phyloP scores from a whole-genome alignment of 2,797 vertebrate genomes.

The Trichosurus vulpecula region DNA sequence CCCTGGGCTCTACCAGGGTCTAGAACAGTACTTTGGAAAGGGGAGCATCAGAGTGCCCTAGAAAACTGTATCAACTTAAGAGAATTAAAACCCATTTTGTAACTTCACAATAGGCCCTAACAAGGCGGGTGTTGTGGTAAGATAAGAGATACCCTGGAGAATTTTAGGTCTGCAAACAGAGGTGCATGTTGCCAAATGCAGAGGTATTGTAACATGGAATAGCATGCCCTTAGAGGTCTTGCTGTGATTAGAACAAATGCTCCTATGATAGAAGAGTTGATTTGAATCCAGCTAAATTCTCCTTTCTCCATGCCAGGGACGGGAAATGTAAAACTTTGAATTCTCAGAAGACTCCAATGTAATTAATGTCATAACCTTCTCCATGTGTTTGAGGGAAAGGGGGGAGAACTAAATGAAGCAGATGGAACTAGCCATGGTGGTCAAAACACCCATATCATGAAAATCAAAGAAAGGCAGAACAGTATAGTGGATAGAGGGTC shows the following conservation, averaged over 20 bases:
- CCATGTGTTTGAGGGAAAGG: not conserved
- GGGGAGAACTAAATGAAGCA: constrained; percentile 9
- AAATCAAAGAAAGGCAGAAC: not conserved
- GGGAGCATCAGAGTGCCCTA: constrained; percentile 69
- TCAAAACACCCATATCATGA: constrained; percentile 34
- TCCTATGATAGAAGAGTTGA: constrained; percentile 24
- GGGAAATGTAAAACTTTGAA: constrained; percentile 52
- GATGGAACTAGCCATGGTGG: not conserved
- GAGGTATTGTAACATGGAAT: not conserved
- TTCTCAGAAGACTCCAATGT: constrained; percentile 13
- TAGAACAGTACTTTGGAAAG: constrained; percentile 60
- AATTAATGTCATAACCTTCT: constrained; percentile 56
- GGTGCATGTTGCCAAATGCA: not conserved
- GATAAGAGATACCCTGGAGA: constrained; percentile 58
- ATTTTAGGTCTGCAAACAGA: constrained; percentile 6
- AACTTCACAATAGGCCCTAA: constrained; percentile 55
- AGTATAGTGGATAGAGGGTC: not conserved
- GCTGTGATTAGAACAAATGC: constrained; percentile 2
- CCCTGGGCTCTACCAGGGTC: constrained; percentile 66
- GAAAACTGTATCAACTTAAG: constrained; percentile 61
- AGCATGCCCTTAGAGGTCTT: constrained; percentile 8
- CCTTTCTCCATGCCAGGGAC: constrained; percentile 35
- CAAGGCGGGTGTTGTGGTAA: constrained; percentile 56
- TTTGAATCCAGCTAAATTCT: constrained; percentile 43
- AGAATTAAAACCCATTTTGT: constrained; percentile 64